Percentiles rank a stretch among this genome's conserved stretches.
These are phyloP conservation scores for Halcyon senegalensis DNA, from an alignment of 2,113 vertebrate species.

Conservation along the genomic window DNA sequence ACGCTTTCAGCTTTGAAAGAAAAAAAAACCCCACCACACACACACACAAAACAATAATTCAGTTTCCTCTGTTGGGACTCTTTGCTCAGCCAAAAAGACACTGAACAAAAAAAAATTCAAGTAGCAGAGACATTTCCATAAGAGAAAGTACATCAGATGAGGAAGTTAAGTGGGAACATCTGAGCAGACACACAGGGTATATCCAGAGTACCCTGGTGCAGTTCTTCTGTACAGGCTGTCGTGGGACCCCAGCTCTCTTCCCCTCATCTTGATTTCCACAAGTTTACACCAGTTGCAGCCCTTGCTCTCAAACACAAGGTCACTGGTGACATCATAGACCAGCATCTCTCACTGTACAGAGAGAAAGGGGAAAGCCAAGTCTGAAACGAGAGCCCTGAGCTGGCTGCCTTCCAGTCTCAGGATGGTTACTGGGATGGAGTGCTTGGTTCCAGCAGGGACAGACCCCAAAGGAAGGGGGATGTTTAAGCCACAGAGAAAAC, in stretches of 20 bases:
- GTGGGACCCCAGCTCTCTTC: neutral
- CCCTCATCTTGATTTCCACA: neutral
- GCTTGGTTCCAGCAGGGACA: neutral
- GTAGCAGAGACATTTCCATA: neutral
- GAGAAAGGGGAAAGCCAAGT: neutral
- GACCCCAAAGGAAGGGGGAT: neutral
- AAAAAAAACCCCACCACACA: too few relatives aligned
- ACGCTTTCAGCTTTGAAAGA: neutral
- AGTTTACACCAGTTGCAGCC: neutral
- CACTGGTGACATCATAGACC: neutral
- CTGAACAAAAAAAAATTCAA: neutral
- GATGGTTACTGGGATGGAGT: rapidly evolving
- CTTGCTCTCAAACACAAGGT: neutral
- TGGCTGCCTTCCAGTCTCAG: neutral
- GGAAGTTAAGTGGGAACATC: neutral
- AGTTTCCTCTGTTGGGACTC: neutral
- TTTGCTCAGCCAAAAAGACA: neutral
- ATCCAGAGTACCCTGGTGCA: neutral
- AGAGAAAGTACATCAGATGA: neutral
- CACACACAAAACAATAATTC: neutral
- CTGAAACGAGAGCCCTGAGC: neutral
- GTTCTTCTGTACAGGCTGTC: neutral
- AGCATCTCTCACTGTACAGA: rapidly evolving
- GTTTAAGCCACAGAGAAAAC: neutral
- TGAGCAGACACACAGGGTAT: neutral